These are phyloP conservation scores for Dynastes hyllus DNA, from an alignment of 2,888 invertebrate genomes.

Conservation along the genomic window DNA sequence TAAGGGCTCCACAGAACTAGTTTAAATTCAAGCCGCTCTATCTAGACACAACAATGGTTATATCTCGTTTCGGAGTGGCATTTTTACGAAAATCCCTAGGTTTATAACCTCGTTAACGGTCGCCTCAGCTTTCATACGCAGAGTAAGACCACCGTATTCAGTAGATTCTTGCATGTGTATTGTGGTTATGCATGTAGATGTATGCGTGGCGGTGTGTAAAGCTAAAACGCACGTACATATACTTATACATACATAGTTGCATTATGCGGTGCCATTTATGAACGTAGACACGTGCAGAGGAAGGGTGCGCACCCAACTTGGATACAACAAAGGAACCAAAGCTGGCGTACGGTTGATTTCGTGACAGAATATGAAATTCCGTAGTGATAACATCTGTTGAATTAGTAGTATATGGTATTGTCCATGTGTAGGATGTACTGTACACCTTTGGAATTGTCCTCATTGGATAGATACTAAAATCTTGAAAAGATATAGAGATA, in stretches of 20 bases:
- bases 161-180: neutral
- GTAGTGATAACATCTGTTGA: constrained; percentile 25
- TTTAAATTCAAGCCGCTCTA: constrained; percentile 56
- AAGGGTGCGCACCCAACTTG: constrained; percentile 15
- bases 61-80: constrained; percentile 49
- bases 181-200: neutral
- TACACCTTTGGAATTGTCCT: too few relatives aligned
- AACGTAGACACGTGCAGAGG: constrained; percentile 38
- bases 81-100: constrained; percentile 48
- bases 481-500: too few relatives aligned
- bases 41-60: constrained; percentile 57
- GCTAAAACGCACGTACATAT: constrained; percentile 6
- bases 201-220: neutral
- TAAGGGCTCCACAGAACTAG: constrained; percentile 52
- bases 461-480: too few relatives aligned
- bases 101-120: constrained; percentile 51
- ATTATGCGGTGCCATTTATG: constrained; percentile 47
- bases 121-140: constrained; percentile 41
- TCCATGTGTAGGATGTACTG: too few relatives aligned
- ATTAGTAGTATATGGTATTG: constrained; percentile 4
- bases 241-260: constrained; percentile 21
- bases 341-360: constrained; percentile 19
- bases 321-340: constrained; percentile 14
- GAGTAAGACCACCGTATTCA: neutral
- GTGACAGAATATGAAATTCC: constrained; percentile 21